Evolutionary conservation across 2,888 invertebrate species (phyloP), one percentile per base, ranked within the genome.

Genomic region (Phalera bucephala): DNA sequence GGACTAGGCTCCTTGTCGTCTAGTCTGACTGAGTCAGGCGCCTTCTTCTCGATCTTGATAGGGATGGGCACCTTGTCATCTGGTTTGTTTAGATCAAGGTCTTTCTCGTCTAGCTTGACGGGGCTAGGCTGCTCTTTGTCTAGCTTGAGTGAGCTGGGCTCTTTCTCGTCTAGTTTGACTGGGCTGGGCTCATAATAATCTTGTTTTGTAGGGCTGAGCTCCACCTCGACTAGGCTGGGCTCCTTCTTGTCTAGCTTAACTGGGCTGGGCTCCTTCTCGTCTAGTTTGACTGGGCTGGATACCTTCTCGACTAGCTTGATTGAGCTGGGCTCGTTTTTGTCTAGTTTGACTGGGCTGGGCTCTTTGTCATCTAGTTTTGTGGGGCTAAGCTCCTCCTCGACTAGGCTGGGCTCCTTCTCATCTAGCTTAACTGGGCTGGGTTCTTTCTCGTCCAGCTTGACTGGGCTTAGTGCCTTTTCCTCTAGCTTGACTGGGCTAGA

Each of bases 151-250:
- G n/a, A n/a, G n/a, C n/a, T n/a, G n/a, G n/a, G n/a, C n/a, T n/a
- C n/a, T n/a, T n/a, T n/a, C n/a, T n/a, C n/a, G n/a, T n/a, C n/a
- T n/a, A n/a, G n/a, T n/a, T n/a, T n/a, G n/a, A 33, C 36, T 3
- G 37, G 40, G 12, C 45, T 58, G 0, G 35, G 31, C 3, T 33
- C 14, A n/a, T 49, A 49, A 0, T 50, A 40, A 1, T 49, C 40
- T 3, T 25, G 14, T 5, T 43, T 28, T 5, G 9, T 23, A 7
- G 21, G 33, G 20, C 17, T 31, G 0, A n/a, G n/a, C n/a, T n/a
- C n/a, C n/a, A n/a, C n/a, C n/a, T n/a, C n/a, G n/a, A n/a, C n/a
- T n/a, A n/a, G 17, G 5, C 17, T 17, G 5, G 17, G 17, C 3
- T 3, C 17, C 17, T 17, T 5, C 17, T 5, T 17, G 17, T 3